A percentile compares a stretch with the other conserved stretches of the same genome.
Evolutionary conservation across 2,888 invertebrate species (phyloP).

Genomic region (Himalopsyche tibetana): DNA sequence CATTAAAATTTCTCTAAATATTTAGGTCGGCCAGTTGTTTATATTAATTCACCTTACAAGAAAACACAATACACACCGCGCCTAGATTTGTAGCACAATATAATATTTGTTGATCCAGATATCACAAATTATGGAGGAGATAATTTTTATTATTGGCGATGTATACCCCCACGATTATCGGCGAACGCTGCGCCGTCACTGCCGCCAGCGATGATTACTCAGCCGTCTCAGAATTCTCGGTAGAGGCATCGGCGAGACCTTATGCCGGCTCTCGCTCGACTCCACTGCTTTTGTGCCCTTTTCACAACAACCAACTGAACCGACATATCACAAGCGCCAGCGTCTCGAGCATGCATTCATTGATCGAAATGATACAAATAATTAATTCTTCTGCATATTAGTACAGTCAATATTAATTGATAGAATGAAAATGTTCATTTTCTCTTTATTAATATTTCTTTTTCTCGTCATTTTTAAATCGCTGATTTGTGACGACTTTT

Average conservation of each 20-base stretch:
- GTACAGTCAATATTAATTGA: no score
- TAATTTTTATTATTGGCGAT: background rate
- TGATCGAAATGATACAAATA: background rate
- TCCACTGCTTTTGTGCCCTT: slow-evolving; percentile 47
- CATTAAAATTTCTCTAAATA: no score
- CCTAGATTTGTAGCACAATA: background rate
- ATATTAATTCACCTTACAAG: background rate
- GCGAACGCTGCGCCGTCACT: slow-evolving; percentile 52
- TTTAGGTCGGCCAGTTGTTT: no score
- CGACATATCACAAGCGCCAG: slow-evolving; percentile 21
- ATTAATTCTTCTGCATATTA: no score
- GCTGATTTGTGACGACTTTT: no score
- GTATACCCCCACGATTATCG: background rate
- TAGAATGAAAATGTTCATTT: no score
- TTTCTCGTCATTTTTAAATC: no score
- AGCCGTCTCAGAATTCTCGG: slow-evolving; percentile 60
- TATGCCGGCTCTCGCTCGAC: slow-evolving; percentile 34
- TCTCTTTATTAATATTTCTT: no score
- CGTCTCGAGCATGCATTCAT: background rate
- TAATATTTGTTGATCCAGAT: background rate
- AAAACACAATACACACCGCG: background rate
- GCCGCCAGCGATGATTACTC: slow-evolving; percentile 56
- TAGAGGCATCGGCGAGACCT: slow-evolving; percentile 44
- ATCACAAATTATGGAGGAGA: slow-evolving; percentile 6
- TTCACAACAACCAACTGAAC: slow-evolving; percentile 43